These are phyloP conservation scores for Fopius arisanus DNA, from an alignment of 1,140 invertebrate species.

Conservation along the genomic window DNA sequence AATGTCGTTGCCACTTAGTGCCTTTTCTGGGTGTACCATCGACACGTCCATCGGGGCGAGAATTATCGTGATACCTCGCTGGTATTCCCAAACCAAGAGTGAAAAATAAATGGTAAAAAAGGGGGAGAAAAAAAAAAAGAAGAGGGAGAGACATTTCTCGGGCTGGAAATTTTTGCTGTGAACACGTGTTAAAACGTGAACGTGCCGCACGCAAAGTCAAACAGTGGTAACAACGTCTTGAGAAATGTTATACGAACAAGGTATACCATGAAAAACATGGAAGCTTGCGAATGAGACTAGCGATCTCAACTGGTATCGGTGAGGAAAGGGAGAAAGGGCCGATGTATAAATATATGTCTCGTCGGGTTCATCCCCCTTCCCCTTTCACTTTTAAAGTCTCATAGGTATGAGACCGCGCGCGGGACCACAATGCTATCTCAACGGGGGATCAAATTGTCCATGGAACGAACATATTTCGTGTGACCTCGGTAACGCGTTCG, in stretches of 20 bases:
- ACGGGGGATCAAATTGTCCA: conserved; percentile 60
- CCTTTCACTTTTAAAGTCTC: neutral
- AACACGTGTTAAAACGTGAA: conserved; percentile 48
- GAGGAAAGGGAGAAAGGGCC: neutral
- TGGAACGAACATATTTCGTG: conserved; percentile 60
- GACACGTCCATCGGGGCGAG: conserved; percentile 11
- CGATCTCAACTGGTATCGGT: conserved; percentile 34
- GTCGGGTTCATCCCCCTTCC: neutral
- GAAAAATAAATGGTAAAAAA: neutral
- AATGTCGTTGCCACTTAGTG: conserved; percentile 8
- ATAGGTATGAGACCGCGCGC: conserved; percentile 15
- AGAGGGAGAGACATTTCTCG: neutral
- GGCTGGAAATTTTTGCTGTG: conserved; percentile 40
- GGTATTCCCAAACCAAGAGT: neutral
- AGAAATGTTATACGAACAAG: conserved; percentile 15
- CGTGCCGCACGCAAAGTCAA: conserved; percentile 6
- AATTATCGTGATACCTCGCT: neutral
- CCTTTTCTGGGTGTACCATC: conserved; percentile 2
- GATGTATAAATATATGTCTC: conserved; percentile 7
- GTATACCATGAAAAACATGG: conserved; percentile 34
- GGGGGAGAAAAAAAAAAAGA: neutral
- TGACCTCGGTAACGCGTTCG: conserved; percentile 51
- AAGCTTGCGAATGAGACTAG: conserved; percentile 36
- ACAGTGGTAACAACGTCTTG: conserved; percentile 10
- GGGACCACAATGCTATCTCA: conserved; percentile 60